Conservation (phyloP, 2,888 invertebrate genomes). For the Volucella inflata region DNA sequence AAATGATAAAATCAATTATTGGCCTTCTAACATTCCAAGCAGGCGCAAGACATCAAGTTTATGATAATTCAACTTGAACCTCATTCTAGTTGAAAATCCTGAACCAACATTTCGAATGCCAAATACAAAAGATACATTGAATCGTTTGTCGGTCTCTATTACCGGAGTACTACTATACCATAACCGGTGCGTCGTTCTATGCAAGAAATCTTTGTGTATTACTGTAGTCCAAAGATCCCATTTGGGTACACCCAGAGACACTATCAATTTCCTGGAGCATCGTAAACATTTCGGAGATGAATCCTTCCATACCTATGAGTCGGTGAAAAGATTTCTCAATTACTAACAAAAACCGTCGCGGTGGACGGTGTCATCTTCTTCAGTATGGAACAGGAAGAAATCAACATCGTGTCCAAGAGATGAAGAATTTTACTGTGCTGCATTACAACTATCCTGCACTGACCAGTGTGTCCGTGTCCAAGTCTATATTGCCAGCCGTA, state of each 20-base stretch:
- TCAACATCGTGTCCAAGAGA: constrained; percentile 49
- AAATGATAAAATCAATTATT: constrained; percentile 65
- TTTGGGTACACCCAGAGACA: constrained; percentile 30
- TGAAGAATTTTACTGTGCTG: background rate
- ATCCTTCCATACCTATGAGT: constrained; percentile 50
- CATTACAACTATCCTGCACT: too few species aligned
- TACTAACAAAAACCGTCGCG: constrained; percentile 31
- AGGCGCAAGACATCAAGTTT: constrained; percentile 33
- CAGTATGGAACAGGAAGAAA: constrained; percentile 63
- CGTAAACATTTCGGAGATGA: constrained; percentile 60
- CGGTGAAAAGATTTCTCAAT: constrained; percentile 61
- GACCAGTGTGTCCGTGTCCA: background rate
- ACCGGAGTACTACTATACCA: background rate
- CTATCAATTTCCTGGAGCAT: constrained; percentile 49
- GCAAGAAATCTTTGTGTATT: background rate
- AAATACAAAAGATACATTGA: constrained; percentile 9
- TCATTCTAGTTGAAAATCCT: constrained; percentile 18
- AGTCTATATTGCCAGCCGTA: background rate
- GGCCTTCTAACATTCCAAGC: constrained; percentile 61
- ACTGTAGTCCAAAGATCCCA: background rate
- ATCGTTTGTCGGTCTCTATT: constrained; percentile 37
- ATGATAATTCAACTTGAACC: constrained; percentile 16
- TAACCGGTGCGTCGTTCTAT: too few species aligned
- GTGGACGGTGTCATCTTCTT: constrained; percentile 18
- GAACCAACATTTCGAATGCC: constrained; percentile 45